Base-by-base conservation (phyloP, 2,797 vertebrate species). In the Oryzias sinensis region DNA sequence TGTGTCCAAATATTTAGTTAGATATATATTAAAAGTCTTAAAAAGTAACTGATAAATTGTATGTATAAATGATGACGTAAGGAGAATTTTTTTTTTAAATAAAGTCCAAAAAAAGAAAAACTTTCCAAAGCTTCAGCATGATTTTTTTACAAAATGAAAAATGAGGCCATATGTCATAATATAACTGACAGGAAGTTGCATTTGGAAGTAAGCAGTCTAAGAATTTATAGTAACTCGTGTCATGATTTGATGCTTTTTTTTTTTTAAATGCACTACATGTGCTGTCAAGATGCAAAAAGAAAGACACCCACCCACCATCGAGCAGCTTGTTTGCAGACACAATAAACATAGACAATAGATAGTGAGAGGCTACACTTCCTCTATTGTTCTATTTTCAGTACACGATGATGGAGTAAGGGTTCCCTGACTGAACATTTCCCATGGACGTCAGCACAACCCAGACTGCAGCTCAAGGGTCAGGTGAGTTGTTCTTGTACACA, bases 281-380 rank as follows among this genome's bases (percentile, higher is more conserved):
- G 86, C 69, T 29, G 46, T 82, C 84, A 86, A 86, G 86, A 84
- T 88, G 87, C 43, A 48, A 66, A 58, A 59, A 24, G 40, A 68
- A 63, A 63, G 78, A 84, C 76, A 79, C 55, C 64, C 68, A 43
- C 18, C 18, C 18, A 18, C 62, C 46, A 37, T 37, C 55, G 37
- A 17, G 40, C 25, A 17, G 42, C 25, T 0, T n/a, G 17, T 20
- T 59, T 27, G 64, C 27, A 40, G 44, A 44, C 27, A 59, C 7
- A 16, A 67, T 52, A 15, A 43, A 67, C 54, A 56, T 43, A 25
- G 43, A 16, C 15, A 41, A 41, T 25, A 59, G 63, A 68, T 33
- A 42, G 40, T 5, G 55, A 67, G 42, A 56, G 56, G 59, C 59
- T 58, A 54, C 51, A 54, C 44, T 49, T 56, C 56, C 57, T 42